Conservation (phyloP, 2,888 invertebrate genomes). For the Tinea trinotella region DNA sequence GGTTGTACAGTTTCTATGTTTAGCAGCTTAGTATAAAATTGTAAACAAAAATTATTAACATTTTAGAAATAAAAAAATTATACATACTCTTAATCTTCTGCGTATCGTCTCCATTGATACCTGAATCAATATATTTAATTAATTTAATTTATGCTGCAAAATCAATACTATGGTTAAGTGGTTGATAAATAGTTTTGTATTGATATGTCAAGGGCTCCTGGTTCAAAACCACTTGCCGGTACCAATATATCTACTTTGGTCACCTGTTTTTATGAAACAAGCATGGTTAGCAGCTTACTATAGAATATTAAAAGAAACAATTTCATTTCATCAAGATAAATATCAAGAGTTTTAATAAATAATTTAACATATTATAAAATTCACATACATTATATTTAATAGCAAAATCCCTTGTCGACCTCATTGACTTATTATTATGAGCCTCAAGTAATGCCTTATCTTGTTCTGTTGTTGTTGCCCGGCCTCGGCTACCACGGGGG, state of each 20-base stretch:
- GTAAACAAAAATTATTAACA: not conserved
- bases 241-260: too few relatives aligned
- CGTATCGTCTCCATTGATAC: slow-evolving; percentile 12
- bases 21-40: too few relatives aligned
- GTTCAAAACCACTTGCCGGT: too few relatives aligned
- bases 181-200: too few relatives aligned
- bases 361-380: not conserved
- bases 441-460: slow-evolving; percentile 11
- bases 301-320: too few relatives aligned
- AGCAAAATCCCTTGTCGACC: slow-evolving; percentile 8
- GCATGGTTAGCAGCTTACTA: too few relatives aligned
- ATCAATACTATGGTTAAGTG: too few relatives aligned
- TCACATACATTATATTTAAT: slow-evolving; percentile 9
- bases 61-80: not conserved
- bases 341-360: not conserved
- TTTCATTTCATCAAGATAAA: too few relatives aligned
- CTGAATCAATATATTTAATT: not conserved
- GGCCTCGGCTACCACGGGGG: slow-evolving; percentile 4
- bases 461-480: slow-evolving; percentile 10
- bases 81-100: not conserved
- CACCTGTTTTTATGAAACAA: too few relatives aligned
- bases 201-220: too few relatives aligned
- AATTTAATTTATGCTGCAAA: not conserved
- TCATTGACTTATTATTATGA: slow-evolving; percentile 6
- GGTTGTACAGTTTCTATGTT: too few relatives aligned